Evolutionary conservation across 2,797 vertebrate genomes (phyloP).

Genomic region (Neosilurus mollespiculum): DNA sequence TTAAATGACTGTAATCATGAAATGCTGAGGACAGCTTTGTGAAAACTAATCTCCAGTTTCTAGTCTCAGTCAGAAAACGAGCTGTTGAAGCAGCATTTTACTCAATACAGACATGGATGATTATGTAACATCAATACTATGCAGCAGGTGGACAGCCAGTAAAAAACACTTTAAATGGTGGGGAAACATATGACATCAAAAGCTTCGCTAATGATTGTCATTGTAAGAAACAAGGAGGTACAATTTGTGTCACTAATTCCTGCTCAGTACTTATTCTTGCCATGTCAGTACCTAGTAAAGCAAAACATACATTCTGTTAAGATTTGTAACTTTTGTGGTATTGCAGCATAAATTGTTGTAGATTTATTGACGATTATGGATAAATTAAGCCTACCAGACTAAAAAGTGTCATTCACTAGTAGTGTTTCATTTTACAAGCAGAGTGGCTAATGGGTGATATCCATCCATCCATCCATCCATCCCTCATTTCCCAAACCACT

Average conservation of each 20-base stretch:
- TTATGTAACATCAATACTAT: constrained; percentile 31
- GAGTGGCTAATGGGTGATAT: no score
- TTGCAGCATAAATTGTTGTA: background rate
- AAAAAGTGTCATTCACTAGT: no score
- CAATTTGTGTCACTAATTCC: background rate
- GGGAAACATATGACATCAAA: background rate
- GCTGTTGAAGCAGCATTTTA: constrained; percentile 5
- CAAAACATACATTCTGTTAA: background rate
- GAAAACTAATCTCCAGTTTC: constrained; percentile 15
- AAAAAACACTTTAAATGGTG: background rate
- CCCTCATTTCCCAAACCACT: no score
- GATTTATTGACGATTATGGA: no score
- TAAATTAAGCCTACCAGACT: no score
- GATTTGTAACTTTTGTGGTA: constrained; percentile 2
- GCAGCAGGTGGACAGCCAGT: background rate
- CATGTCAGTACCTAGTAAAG: background rate
- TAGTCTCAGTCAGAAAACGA: constrained; percentile 11
- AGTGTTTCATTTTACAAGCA: no score
- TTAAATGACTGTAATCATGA: constrained; percentile 26
- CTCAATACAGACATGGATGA: constrained; percentile 11
- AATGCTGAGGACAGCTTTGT: constrained; percentile 9
- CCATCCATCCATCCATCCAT: no score
- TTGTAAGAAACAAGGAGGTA: no score
- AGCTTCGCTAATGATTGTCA: background rate
- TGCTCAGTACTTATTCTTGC: background rate